phyloP scores from a whole-genome alignment of 2,113 vertebrate species.

The Pionites leucogaster region DNA sequence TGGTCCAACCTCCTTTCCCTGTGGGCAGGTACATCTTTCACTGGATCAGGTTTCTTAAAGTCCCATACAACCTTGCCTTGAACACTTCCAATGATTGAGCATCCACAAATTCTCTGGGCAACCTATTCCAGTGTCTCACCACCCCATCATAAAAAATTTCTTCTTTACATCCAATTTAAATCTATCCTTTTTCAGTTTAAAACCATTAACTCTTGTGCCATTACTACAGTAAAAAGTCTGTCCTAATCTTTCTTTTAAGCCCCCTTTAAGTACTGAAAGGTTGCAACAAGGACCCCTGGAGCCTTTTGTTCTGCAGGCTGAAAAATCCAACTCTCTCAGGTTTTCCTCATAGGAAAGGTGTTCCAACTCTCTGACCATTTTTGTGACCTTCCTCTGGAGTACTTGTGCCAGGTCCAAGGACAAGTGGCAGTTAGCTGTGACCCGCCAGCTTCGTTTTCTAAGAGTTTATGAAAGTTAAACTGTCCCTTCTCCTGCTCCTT shows the following conservation, averaged over 20 bases:
- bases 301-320: not conserved
- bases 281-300: not conserved
- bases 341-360: not conserved
- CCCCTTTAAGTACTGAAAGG: not conserved
- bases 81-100: not conserved
- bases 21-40: not conserved
- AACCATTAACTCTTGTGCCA: not conserved
- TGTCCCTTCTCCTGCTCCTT: not conserved
- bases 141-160: not conserved
- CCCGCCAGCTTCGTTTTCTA: not conserved
- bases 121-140: not conserved
- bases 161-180: not conserved
- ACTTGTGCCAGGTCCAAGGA: not conserved
- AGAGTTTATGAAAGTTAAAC: not conserved
- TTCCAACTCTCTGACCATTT: not conserved
- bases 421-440: not conserved
- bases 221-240: not conserved
- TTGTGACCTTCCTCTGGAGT: not conserved
- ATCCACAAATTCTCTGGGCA: not conserved
- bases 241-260: not conserved
- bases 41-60: not conserved
- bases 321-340: not conserved
- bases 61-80: not conserved
- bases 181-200: not conserved
- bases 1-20: rapidly evolving